Conservation (phyloP, 23 tunicate species). For the Botrylloides violaceus region DNA sequence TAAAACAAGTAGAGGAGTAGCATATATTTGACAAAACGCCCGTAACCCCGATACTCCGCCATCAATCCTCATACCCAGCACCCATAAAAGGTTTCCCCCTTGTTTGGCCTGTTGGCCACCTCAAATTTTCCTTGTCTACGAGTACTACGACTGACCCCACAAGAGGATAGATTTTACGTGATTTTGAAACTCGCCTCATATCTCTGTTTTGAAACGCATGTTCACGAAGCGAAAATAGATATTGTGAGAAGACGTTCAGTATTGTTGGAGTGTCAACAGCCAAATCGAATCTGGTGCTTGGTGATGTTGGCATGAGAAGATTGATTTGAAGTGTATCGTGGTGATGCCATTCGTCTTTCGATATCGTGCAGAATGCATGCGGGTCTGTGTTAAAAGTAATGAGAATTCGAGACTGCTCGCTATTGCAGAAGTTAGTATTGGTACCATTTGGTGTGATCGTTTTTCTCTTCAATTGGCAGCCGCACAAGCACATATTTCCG, state of each 20-base stretch:
- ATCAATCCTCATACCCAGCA: too few relatives aligned
- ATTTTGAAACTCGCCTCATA: not conserved
- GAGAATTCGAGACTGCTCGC: not conserved
- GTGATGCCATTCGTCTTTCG: not conserved
- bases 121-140: too few relatives aligned
- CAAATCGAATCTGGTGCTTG: not conserved
- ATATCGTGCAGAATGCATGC: not conserved
- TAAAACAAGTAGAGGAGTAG: too few relatives aligned
- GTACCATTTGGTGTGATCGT: not conserved
- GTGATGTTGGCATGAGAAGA: not conserved
- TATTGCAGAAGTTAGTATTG: not conserved
- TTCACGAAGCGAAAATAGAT: not conserved
- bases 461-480: not conserved
- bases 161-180: too few relatives aligned
- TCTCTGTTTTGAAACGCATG: not conserved
- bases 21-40: too few relatives aligned
- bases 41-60: too few relatives aligned
- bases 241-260: not conserved
- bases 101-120: too few relatives aligned
- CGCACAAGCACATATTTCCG: not conserved
- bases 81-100: too few relatives aligned
- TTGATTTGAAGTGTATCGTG: not conserved
- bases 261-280: not conserved
- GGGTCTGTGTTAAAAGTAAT: not conserved
- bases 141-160: too few relatives aligned